Conservation (phyloP, 2,113 vertebrate genomes). For the Muscicapa adusta region DNA sequence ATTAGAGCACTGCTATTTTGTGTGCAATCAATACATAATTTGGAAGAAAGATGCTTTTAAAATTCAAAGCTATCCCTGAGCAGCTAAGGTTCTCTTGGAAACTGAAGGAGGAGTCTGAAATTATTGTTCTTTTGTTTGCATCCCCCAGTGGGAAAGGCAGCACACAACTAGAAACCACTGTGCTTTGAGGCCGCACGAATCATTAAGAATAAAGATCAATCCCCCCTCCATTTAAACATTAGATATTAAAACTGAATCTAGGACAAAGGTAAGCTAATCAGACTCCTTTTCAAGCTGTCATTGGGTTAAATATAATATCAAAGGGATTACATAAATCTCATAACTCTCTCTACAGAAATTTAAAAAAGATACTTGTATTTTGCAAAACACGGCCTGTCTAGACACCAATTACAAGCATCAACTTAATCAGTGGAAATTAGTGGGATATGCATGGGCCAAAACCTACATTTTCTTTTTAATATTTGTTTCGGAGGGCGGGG, state of each 20-base stretch:
- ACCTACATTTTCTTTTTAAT: slow-evolving; percentile 8
- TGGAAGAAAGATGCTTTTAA: slow-evolving; percentile 65
- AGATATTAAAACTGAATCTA: slow-evolving; percentile 39
- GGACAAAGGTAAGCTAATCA: slow-evolving; percentile 37
- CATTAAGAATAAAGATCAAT: slow-evolving; percentile 46
- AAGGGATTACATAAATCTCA: neutral
- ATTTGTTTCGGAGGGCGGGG: slow-evolving; percentile 8
- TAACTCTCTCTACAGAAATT: neutral
- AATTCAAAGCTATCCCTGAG: slow-evolving; percentile 64
- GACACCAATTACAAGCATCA: neutral
- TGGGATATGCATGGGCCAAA: neutral
- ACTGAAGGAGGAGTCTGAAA: slow-evolving; percentile 67
- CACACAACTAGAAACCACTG: slow-evolving; percentile 59
- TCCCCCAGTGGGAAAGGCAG: slow-evolving; percentile 62
- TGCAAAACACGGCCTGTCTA: neutral
- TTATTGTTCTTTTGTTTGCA: slow-evolving; percentile 71
- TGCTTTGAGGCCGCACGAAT: slow-evolving; percentile 52
- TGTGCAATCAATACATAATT: slow-evolving; percentile 66
- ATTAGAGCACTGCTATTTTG: slow-evolving; percentile 51
- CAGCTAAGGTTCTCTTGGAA: slow-evolving; percentile 67
- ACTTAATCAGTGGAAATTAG: neutral
- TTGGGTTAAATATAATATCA: slow-evolving; percentile 19
- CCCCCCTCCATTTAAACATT: neutral
- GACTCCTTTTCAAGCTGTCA: neutral
- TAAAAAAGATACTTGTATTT: neutral